Conservation (phyloP, 2,797 vertebrate genomes). For the Esox lucius region DNA sequence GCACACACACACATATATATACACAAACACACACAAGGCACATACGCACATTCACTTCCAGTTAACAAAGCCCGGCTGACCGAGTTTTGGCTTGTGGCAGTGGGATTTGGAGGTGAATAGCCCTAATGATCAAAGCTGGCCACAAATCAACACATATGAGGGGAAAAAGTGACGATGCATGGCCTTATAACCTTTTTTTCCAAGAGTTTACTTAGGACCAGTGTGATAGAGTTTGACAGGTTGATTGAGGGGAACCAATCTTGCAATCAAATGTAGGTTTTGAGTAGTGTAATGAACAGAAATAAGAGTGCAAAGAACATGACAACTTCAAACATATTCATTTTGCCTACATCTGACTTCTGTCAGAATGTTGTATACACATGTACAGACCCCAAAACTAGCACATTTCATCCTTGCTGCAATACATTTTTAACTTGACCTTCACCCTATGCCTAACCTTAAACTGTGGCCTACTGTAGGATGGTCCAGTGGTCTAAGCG, state of each 20-base stretch:
- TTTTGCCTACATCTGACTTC: no score
- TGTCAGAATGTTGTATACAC: not conserved
- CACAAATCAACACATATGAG: constrained; percentile 4
- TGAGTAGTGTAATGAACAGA: not conserved
- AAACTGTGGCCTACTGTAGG: no score
- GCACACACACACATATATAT: not conserved
- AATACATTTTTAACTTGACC: no score
- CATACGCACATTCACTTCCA: constrained; percentile 52
- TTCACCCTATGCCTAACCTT: no score
- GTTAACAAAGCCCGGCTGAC: constrained; percentile 69
- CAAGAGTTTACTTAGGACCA: not conserved
- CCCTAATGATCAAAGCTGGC: constrained; percentile 8
- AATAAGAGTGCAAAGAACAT: not conserved
- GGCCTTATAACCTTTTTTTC: not conserved
- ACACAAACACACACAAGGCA: constrained; percentile 5
- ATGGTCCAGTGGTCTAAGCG: no score
- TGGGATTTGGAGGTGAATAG: constrained; percentile 25
- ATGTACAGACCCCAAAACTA: no score
- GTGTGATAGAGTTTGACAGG: not conserved
- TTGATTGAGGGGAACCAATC: not conserved
- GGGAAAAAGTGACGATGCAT: not conserved
- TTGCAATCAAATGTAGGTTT: not conserved
- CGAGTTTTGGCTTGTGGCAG: constrained; percentile 59
- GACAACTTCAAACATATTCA: constrained; percentile 1
- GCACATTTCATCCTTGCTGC: no score